A percentile compares a stretch with the other conserved stretches of the same genome.
phyloP scores from a whole-genome alignment of 2,888 invertebrate species.

The Ormyrus labotus region DNA sequence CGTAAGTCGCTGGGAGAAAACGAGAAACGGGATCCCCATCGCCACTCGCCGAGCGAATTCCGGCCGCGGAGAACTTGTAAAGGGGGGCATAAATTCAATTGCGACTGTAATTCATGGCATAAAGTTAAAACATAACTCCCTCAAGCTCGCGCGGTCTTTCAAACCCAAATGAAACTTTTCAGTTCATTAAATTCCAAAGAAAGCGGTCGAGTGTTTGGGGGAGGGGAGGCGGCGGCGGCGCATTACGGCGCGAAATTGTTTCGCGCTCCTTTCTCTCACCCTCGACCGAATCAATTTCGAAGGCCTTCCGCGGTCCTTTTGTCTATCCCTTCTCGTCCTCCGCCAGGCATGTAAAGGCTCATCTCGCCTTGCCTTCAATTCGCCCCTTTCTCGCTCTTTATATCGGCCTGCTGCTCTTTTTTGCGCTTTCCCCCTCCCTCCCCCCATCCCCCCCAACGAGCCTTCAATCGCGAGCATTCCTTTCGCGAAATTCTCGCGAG shows the following conservation, averaged over 20 bases:
- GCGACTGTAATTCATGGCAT: slow-evolving; percentile 39
- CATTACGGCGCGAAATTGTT: slow-evolving; percentile 25
- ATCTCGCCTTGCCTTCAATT: too few species aligned
- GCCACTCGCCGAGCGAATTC: not conserved
- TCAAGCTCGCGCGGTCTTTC: slow-evolving; percentile 10
- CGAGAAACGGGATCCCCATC: slow-evolving; percentile 29
- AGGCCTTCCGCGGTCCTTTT: not conserved
- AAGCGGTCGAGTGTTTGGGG: slow-evolving; percentile 19
- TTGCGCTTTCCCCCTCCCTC: not conserved
- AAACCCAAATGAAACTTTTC: slow-evolving; percentile 35
- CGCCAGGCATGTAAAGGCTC: too few species aligned
- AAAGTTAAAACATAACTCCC: slow-evolving; percentile 47
- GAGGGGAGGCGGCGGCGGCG: not conserved
- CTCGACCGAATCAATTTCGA: not conserved
- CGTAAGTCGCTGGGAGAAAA: slow-evolving; percentile 3
- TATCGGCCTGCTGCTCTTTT: not conserved
- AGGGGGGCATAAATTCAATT: slow-evolving; percentile 32
- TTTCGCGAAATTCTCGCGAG: slow-evolving; percentile 14
- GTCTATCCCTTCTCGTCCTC: not conserved
- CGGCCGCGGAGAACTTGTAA: slow-evolving; percentile 12
- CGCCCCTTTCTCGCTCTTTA: too few species aligned
- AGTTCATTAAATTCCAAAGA: slow-evolving; percentile 42
- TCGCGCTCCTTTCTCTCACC: not conserved
- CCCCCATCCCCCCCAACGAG: not conserved
- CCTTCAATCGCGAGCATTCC: slow-evolving; percentile 8